phyloP scores from a whole-genome alignment of 2,888 invertebrate species.

The Pyrrhosoma nymphula region DNA sequence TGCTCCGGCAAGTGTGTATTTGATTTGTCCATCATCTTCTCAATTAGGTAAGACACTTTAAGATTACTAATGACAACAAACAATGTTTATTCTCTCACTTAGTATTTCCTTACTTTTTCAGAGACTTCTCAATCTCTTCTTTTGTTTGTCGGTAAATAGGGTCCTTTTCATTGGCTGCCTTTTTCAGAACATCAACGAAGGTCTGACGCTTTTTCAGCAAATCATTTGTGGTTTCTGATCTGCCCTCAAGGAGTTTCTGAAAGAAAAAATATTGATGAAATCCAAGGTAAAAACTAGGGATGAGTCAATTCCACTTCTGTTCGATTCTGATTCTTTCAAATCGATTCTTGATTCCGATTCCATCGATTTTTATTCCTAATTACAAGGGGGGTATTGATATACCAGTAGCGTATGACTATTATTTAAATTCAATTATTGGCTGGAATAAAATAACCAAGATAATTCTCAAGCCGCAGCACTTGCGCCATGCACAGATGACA shows the following conservation, averaged over 20 bases:
- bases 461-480: too few species aligned
- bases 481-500: too few species aligned
- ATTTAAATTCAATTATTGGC: too few species aligned
- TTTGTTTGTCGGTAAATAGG: conserved; percentile 79
- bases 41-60: background rate
- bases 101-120: conserved; percentile 27
- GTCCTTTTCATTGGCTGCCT: conserved; percentile 78
- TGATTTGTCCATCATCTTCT: conserved; percentile 68
- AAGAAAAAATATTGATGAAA: conserved; percentile 70
- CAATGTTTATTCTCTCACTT: background rate
- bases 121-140: conserved; percentile 75
- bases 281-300: too few species aligned
- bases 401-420: too few species aligned
- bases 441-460: too few species aligned
- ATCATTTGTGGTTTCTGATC: conserved; percentile 73
- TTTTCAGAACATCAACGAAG: conserved; percentile 78
- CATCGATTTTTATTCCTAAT: too few species aligned
- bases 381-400: too few species aligned
- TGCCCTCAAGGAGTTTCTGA: conserved; percentile 76
- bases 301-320: too few species aligned
- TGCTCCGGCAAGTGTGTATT: conserved; percentile 30
- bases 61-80: background rate
- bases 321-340: too few species aligned
- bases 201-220: conserved; percentile 75
- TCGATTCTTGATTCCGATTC: too few species aligned